Evolutionary conservation across 1,140 invertebrate species (phyloP).

Genomic region (Drosophila lacertosa): DNA sequence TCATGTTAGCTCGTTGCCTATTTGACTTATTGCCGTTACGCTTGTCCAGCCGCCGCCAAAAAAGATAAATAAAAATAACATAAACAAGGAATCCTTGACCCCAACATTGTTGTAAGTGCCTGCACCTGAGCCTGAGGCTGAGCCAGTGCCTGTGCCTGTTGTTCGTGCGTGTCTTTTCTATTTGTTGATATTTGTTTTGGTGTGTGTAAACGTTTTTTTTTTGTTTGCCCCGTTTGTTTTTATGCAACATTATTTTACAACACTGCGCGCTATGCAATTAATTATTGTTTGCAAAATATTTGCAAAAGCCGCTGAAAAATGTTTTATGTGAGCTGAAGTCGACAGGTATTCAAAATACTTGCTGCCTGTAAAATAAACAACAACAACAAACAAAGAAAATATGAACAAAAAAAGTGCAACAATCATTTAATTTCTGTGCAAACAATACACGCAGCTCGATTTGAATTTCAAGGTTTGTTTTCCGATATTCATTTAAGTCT

Average conservation of each 20-base stretch:
- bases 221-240: slow-evolving; percentile 9
- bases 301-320: slow-evolving; percentile 20
- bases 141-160: neutral
- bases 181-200: slow-evolving; percentile 7
- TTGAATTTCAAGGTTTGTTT: slow-evolving; percentile 16
- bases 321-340: slow-evolving; percentile 21
- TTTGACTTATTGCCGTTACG: slow-evolving; percentile 22
- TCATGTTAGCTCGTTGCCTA: neutral
- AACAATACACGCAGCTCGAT: slow-evolving; percentile 12
- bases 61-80: neutral
- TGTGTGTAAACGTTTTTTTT: slow-evolving; percentile 1
- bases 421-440: slow-evolving; percentile 9
- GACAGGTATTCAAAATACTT: slow-evolving; percentile 20
- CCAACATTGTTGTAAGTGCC: neutral
- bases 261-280: neutral
- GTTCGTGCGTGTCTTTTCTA: slow-evolving; percentile 5
- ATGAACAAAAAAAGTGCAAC: slow-evolving; percentile 2
- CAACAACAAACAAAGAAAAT: neutral
- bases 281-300: slow-evolving; percentile 15
- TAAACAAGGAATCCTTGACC: slow-evolving; percentile 1
- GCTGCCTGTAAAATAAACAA: neutral
- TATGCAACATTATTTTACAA: slow-evolving; percentile 13
- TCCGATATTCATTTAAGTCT: neutral
- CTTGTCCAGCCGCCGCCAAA: neutral
- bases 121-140: neutral